Conservation (phyloP, 1,140 invertebrate species). For the Idris sp. region DNA sequence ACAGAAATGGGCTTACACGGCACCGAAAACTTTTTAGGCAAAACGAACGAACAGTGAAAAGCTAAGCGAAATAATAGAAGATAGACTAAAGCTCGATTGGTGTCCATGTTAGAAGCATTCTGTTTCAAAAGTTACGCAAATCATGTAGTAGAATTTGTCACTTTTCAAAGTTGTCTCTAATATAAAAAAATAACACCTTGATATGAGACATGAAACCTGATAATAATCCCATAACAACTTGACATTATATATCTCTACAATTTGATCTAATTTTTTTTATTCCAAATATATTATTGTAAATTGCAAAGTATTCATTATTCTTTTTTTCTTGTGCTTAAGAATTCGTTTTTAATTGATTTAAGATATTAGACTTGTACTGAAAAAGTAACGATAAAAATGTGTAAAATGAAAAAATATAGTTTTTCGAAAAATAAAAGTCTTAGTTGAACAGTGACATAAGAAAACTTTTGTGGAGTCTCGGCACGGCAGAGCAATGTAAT, state of each 20-base stretch:
- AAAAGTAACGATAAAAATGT: not conserved
- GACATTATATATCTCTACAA: too few relatives aligned
- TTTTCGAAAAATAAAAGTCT: conserved; percentile 26
- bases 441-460: conserved; percentile 32
- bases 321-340: too few relatives aligned
- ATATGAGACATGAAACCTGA: conserved; percentile 13
- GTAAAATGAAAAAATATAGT: too few relatives aligned
- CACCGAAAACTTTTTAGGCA: conserved; percentile 19
- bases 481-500: conserved; percentile 41
- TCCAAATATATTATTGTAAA: too few relatives aligned
- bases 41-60: conserved; percentile 21
- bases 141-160: conserved; percentile 8
- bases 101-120: conserved; percentile 14
- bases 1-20: conserved; percentile 30
- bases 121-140: conserved; percentile 39
- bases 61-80: conserved; percentile 24
- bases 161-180: conserved; percentile 8
- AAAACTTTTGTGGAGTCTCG: conserved; percentile 45
- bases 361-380: too few relatives aligned
- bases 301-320: too few relatives aligned
- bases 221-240: conserved; percentile 7
- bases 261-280: too few relatives aligned
- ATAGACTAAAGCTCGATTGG: conserved; percentile 16
- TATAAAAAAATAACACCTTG: not conserved
- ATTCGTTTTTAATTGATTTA: too few relatives aligned